These are phyloP conservation scores for Heterotis niloticus DNA, from an alignment of 2,113 vertebrate genomes.

Conservation along the genomic window DNA sequence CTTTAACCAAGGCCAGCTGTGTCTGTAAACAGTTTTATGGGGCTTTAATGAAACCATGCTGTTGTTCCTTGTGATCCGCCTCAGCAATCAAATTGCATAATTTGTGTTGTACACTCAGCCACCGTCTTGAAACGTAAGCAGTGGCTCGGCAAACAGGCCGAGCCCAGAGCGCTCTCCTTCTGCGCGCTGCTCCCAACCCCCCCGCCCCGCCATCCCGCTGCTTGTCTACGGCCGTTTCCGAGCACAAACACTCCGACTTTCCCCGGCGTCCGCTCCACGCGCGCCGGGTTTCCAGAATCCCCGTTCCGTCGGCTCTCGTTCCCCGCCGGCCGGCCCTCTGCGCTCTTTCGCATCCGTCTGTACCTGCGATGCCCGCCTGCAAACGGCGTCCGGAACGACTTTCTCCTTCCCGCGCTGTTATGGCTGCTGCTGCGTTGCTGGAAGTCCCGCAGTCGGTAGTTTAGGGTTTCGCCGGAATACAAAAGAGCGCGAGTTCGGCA, in stretches of 20 bases:
- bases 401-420: conserved; percentile 44
- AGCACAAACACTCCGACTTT: conserved; percentile 16
- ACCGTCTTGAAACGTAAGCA: conserved; percentile 46
- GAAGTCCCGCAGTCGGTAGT: too few species aligned
- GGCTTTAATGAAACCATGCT: conserved; percentile 81
- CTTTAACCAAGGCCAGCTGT: conserved; percentile 82
- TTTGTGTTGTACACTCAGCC: conserved; percentile 43
- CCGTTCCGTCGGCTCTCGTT: neutral
- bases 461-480: too few species aligned
- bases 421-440: too few species aligned
- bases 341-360: conserved; percentile 21
- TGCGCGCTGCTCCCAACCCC: conserved; percentile 25
- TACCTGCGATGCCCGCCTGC: conserved; percentile 52
- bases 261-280: neutral
- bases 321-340: neutral
- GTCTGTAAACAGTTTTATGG: conserved; percentile 88
- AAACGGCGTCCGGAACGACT: conserved; percentile 55
- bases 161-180: conserved; percentile 25
- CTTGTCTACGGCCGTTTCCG: conserved; percentile 17
- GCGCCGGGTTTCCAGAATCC: neutral
- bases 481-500: too few species aligned
- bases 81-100: conserved; percentile 51
- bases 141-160: conserved; percentile 20
- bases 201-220: neutral
- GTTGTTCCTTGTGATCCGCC: conserved; percentile 68